phyloP scores from a whole-genome alignment of 37 sponge, comb jelly and placozoan species.

The Amphimedon queenslandica region DNA sequence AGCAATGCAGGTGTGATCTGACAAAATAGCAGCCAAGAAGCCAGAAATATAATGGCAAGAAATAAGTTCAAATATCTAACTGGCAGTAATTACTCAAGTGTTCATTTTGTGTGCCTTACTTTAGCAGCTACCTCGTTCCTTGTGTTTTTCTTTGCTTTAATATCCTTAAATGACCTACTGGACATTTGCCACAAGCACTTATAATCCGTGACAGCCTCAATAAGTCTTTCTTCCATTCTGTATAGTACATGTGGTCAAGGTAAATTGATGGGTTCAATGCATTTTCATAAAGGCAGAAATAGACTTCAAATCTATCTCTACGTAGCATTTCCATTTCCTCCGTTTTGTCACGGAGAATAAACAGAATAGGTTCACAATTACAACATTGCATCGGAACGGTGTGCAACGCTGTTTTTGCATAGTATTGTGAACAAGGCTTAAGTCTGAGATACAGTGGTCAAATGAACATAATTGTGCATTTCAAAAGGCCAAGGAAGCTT shows the following conservation, averaged over 20 bases:
- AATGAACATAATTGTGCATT: too few relatives aligned
- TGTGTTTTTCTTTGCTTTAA: not conserved
- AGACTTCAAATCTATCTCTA: not conserved
- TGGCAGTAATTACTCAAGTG: too few relatives aligned
- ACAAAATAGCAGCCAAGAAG: too few relatives aligned
- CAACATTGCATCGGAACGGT: not conserved
- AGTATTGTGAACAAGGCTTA: conserved; percentile 1
- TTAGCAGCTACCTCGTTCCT: conserved; percentile 3
- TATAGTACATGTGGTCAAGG: not conserved
- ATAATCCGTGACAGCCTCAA: not conserved
- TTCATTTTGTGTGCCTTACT: not conserved
- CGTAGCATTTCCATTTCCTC: not conserved
- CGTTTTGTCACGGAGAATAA: too few relatives aligned
- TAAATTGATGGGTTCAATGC: not conserved
- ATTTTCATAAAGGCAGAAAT: not conserved
- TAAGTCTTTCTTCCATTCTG: conserved; percentile 4
- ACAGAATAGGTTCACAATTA: not conserved
- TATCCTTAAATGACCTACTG: not conserved
- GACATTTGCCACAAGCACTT: conserved; percentile 3
- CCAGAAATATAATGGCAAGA: too few relatives aligned
- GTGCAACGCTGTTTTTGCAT: not conserved
- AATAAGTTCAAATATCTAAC: too few relatives aligned
- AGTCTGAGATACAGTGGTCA: too few relatives aligned
- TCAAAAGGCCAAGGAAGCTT: too few relatives aligned
- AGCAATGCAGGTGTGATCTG: too few relatives aligned